phyloP scores from a whole-genome alignment of 2,888 invertebrate genomes.

The Conus canariensis region DNA sequence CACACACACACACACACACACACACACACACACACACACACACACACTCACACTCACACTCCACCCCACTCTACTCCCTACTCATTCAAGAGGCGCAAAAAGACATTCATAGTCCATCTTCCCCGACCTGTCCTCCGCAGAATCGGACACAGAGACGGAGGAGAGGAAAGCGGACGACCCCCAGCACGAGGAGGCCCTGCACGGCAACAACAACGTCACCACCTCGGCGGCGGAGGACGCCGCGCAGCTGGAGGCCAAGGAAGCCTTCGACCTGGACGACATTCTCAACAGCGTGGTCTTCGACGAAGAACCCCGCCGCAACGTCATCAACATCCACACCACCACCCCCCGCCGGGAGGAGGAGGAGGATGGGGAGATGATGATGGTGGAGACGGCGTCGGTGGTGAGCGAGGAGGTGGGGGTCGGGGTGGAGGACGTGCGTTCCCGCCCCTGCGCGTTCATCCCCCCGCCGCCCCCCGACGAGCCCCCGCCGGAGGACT shows the following conservation, averaged over 20 bases:
- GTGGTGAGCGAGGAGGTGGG: constrained; percentile 67
- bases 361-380: constrained; percentile 30
- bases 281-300: constrained; percentile 58
- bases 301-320: constrained; percentile 42
- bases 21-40: too few relatives aligned
- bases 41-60: too few relatives aligned
- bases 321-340: neutral
- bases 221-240: neutral
- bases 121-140: too few relatives aligned
- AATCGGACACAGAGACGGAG: neutral
- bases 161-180: neutral
- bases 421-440: constrained; percentile 38
- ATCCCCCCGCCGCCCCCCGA: constrained; percentile 71
- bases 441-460: constrained; percentile 60
- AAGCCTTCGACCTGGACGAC: constrained; percentile 60
- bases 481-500: constrained; percentile 75
- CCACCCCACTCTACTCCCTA: too few relatives aligned
- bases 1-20: too few relatives aligned
- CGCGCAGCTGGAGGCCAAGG: constrained; percentile 57
- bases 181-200: neutral
- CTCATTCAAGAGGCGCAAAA: too few relatives aligned
- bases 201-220: neutral
- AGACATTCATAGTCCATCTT: too few relatives aligned
- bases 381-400: constrained; percentile 55
- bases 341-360: neutral